Evolutionary conservation across 2,797 vertebrate species (phyloP).

Genomic region (Neopelma chrysocephalum): DNA sequence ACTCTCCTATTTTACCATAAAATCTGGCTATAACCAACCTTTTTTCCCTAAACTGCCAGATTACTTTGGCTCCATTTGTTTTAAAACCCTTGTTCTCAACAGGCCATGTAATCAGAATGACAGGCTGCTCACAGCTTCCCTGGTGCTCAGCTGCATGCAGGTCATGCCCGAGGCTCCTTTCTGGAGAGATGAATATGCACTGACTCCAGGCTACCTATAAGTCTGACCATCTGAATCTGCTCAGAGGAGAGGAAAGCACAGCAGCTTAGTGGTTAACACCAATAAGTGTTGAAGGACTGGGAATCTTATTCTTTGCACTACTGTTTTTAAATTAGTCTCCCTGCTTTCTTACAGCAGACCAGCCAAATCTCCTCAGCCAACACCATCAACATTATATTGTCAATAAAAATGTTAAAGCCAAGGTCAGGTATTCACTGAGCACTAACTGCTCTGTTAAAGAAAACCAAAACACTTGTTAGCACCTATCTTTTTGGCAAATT

Average conservation of each 20-base stretch:
- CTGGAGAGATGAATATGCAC: background rate
- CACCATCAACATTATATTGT: background rate
- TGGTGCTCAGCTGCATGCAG: background rate
- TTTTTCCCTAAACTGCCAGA: constrained; percentile 27
- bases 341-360: background rate
- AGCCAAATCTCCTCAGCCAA: background rate
- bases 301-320: background rate
- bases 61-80: constrained; percentile 6
- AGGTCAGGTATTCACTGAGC: constrained; percentile 12
- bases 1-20: background rate
- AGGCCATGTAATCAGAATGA: background rate
- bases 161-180: background rate
- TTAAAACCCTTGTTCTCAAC: constrained; percentile 10
- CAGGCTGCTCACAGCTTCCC: background rate
- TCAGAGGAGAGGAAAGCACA: background rate
- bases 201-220: background rate
- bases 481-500: constrained; percentile 24
- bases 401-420: constrained; percentile 8
- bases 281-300: background rate
- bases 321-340: background rate
- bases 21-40: constrained; percentile 11
- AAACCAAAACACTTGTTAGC: constrained; percentile 24
- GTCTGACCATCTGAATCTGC: background rate
- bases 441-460: constrained; percentile 1
- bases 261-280: background rate